These are phyloP conservation scores for Eupithecia vulgata DNA, from an alignment of 2,888 invertebrate species.

Conservation along the genomic window DNA sequence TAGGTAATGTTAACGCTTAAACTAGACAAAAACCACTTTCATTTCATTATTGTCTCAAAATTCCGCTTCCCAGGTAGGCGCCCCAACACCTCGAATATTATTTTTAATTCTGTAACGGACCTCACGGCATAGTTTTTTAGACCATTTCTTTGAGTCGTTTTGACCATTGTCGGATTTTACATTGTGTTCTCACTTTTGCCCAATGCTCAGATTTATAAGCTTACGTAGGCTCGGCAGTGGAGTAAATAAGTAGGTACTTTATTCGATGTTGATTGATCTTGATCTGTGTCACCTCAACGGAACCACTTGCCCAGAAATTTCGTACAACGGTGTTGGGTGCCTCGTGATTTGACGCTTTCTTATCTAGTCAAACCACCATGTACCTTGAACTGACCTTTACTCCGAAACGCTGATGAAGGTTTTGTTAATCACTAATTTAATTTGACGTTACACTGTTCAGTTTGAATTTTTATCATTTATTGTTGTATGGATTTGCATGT, in stretches of 20 bases:
- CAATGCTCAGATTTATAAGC: not conserved
- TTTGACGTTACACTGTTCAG: conserved; percentile 27
- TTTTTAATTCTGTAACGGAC: conserved; percentile 46
- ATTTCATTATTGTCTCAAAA: conserved; percentile 54
- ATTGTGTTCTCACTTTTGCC: conserved; percentile 9
- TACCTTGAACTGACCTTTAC: conserved; percentile 57
- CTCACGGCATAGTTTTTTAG: conserved; percentile 42
- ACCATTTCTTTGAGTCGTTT: conserved; percentile 26
- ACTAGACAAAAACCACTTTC: conserved; percentile 62
- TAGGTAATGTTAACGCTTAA: conserved; percentile 50
- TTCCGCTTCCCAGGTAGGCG: conserved; percentile 57
- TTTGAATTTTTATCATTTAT: not conserved
- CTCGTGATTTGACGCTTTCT: conserved; percentile 61
- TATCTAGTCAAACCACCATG: conserved; percentile 57
- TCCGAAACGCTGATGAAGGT: conserved; percentile 47
- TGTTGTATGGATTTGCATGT: not conserved
- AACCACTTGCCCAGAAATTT: conserved; percentile 46
- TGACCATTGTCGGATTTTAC: conserved; percentile 13
- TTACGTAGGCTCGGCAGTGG: not conserved
- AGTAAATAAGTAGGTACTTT: conserved; percentile 17
- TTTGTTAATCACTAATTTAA: conserved; percentile 39
- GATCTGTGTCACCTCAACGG: conserved; percentile 54
- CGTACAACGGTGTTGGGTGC: conserved; percentile 48
- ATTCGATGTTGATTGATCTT: conserved; percentile 46
- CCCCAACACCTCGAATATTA: conserved; percentile 44